These are phyloP conservation scores for Variabilichromis moorii DNA, from an alignment of 2,113 vertebrate species.

Conservation along the genomic window DNA sequence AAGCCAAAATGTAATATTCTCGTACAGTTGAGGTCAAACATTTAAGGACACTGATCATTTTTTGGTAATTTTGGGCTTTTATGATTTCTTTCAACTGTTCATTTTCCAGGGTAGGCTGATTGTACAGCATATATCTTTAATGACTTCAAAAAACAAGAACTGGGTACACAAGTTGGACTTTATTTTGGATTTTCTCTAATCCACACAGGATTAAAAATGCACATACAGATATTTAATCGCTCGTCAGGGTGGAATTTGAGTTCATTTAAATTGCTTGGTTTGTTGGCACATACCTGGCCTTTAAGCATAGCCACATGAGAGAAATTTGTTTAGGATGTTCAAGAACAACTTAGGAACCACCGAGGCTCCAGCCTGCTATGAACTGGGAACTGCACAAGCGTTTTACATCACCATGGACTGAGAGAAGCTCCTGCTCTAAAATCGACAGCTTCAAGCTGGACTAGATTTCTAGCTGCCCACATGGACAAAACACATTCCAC, in stretches of 20 bases:
- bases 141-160: neutral
- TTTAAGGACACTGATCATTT: neutral
- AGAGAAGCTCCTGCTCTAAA: neutral
- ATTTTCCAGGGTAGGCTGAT: neutral
- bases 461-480: neutral
- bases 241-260: neutral
- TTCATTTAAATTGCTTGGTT: neutral
- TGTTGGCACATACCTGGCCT: neutral
- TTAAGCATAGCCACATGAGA: neutral
- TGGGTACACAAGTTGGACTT: neutral
- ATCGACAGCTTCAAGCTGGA: fast-evolving
- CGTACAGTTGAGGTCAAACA: neutral
- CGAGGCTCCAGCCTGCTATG: neutral
- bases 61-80: neutral
- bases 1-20: neutral
- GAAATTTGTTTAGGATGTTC: neutral
- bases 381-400: neutral
- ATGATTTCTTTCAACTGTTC: fast-evolving
- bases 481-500: neutral
- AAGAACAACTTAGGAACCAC: neutral
- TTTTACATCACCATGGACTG: neutral
- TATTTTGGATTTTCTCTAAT: neutral
- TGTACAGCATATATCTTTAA: fast-evolving
- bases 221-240: neutral
- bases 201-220: neutral